Base-by-base conservation (phyloP, 2,888 invertebrate species). In the Capitulum mitella region DNA sequence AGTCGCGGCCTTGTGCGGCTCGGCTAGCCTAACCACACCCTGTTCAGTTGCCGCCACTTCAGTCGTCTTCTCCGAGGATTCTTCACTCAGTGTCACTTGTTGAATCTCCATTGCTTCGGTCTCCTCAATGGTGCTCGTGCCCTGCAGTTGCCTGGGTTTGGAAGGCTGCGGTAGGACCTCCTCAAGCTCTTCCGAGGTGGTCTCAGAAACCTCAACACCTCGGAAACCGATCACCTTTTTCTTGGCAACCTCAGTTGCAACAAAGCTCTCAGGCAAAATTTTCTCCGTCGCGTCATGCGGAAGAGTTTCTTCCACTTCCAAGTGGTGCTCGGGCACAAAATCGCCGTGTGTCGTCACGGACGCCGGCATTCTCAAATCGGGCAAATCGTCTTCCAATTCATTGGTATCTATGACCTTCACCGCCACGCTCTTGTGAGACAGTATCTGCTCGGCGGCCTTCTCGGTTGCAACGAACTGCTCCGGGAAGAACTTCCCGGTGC, bases 1-100 rank as follows among this genome's bases (percentile, higher is more conserved):
- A 22, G 70, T 70, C 5, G 37, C 70, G 8, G 70, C 70, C 70
- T 70, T 70, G 37, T 70, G 26, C 70, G 70, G 70, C 70, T 70
- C 70, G 2, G 70, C 34, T 70, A 70, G 37, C 22, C 22, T 34
- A 34, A 70, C 37, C 8, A 70, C 34, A 37, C 70, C 70, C 2
- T 37, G 70, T 37, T 37, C 22, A 22, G 37, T 70, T 10, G 19
- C 70, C 22, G 26, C 26, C 6, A 12, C 5, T 19, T 70, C 70
- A 12, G 19, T 22, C 10, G 37, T 37, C 70, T 70, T 70, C 22
- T 70, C 37, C 2, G 34, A 37, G 3, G 70, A 70, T 22, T 70
- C 70, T 37, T 70, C 70, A 37, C 22, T 26, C 0, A 70, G 34
- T 6, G 37, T 70, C 22, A 70, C 70, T 37, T 70, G 19, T 26